Percentiles rank a stretch among this genome's conserved stretches.
These are phyloP conservation scores for Oscheius myriophilus DNA, from an alignment of 2,888 invertebrate genomes.

Conservation along the genomic window DNA sequence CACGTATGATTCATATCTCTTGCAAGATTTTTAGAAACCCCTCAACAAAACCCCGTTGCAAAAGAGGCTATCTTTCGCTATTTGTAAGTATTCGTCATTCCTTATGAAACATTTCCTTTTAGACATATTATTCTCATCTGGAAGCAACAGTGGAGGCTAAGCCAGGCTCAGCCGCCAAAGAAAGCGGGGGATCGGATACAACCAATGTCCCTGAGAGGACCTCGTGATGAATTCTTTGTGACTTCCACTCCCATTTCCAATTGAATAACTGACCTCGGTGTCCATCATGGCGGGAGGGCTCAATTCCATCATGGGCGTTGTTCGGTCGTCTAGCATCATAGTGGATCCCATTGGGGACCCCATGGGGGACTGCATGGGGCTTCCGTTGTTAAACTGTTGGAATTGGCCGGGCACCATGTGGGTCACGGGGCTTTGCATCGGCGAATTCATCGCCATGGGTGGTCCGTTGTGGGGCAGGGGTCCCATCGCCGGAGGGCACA, in stretches of 20 bases:
- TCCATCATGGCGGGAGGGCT: slow-evolving; percentile 43
- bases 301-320: slow-evolving; percentile 47
- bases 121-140: slow-evolving; percentile 3
- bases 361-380: slow-evolving; percentile 48
- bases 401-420: slow-evolving; percentile 21
- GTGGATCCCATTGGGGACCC: slow-evolving; percentile 48
- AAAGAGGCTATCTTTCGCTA: no score
- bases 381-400: slow-evolving; percentile 37
- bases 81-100: no score
- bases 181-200: no score
- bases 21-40: no score
- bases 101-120: no score
- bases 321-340: slow-evolving; percentile 44
- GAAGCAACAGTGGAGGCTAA: background rate
- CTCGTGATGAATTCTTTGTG: no score
- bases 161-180: no score
- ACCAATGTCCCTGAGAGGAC: no score
- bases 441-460: slow-evolving; percentile 23
- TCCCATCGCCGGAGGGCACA: slow-evolving; percentile 1
- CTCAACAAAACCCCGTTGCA: no score
- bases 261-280: slow-evolving; percentile 1
- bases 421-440: slow-evolving; percentile 20
- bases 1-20: no score
- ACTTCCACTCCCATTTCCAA: background rate
- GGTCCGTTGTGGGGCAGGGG: slow-evolving; percentile 12